Percentiles rank a stretch among this genome's conserved stretches.
Evolutionary conservation across 1,140 invertebrate species (phyloP).

Genomic region (Anadara kagoshimensis): DNA sequence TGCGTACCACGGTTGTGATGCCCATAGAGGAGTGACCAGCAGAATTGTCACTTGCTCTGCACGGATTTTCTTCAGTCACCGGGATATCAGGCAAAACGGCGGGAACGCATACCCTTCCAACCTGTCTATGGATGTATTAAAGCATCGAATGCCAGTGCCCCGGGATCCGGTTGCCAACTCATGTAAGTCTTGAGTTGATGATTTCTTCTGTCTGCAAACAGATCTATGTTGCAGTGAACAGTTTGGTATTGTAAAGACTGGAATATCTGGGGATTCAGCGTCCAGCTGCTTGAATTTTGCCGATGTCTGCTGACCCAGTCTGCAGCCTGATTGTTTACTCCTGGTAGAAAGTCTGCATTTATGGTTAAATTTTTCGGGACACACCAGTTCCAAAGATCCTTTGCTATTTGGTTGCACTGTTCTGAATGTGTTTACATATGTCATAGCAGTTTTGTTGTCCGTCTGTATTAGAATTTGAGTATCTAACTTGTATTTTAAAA

Average conservation of each 20-base stretch:
- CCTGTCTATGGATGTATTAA: too few relatives aligned
- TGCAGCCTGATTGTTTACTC: conserved; percentile 7
- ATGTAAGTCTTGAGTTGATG: not conserved
- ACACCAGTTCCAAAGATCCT: conserved; percentile 24
- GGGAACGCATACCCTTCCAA: too few relatives aligned
- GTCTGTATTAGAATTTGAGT: too few relatives aligned
- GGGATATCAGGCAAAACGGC: too few relatives aligned
- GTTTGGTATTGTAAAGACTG: not conserved
- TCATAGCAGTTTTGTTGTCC: too few relatives aligned
- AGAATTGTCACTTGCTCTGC: too few relatives aligned
- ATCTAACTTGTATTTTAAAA: not conserved
- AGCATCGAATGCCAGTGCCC: too few relatives aligned
- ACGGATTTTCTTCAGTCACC: too few relatives aligned
- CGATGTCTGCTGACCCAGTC: too few relatives aligned
- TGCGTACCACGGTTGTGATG: conserved; percentile 4
- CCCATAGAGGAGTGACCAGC: conserved; percentile 15
- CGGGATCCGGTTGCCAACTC: too few relatives aligned
- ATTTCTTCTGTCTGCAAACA: conserved; percentile 1
- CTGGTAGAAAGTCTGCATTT: conserved; percentile 20
- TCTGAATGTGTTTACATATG: conserved; percentile 5
- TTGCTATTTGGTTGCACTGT: conserved; percentile 6
- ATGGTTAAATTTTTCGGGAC: conserved; percentile 11
- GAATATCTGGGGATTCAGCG: not conserved
- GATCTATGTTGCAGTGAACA: not conserved
- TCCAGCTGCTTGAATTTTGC: conserved; percentile 17